Base-by-base conservation (phyloP, 2,888 invertebrate genomes). In the Eilema griseolum region DNA sequence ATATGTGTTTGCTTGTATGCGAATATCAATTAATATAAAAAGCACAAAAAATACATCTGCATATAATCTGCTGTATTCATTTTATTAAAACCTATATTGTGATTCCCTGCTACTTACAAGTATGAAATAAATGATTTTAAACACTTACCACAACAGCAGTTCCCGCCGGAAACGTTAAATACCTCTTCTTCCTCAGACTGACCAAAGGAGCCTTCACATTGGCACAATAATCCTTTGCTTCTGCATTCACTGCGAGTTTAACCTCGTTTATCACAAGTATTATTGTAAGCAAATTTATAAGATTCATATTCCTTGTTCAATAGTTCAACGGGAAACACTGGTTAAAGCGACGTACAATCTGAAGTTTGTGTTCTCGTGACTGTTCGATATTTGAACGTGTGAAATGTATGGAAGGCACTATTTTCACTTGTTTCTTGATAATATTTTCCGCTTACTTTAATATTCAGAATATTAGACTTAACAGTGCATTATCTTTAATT, bases 81-180 rank as follows among this genome's bases (percentile, higher is more conserved):
- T 28, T 28, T 33, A 33, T 8, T 7, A 8, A 33, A 33, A 33
- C 8, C 31, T n/a, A n/a, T n/a, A 33, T 33, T 28, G 28, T 20
- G 46, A 20, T 46, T 46, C 46, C 20, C 16, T 20, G 20, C 20
- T 7, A n/a, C 52, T n/a, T 52, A 8, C 8, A 52, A 52, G 10
- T 10, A 2, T 8, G 10, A 52, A n/a, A 46, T 20, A 7, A 20
- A 46, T 52, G 52, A 20, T 52, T n/a, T 52, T 52, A n/a, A 52
- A 7, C 69, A 92, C 93, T 91, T 83, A 95, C 95, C 79, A 93
- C 88, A 59, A 92, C 63, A 79, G 83, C 78, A 61, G 89, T 89
- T 14, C 89, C 89, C 65, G 91, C 88, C 3, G 94, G 93, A 79
- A 94, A 95, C 1, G 88, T 88, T 70, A 95, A 72, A 82, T 92